Evolutionary conservation across 2,888 invertebrate species (phyloP), one percentile per base, ranked within the genome.

Genomic region (Andrena trimmerana): DNA sequence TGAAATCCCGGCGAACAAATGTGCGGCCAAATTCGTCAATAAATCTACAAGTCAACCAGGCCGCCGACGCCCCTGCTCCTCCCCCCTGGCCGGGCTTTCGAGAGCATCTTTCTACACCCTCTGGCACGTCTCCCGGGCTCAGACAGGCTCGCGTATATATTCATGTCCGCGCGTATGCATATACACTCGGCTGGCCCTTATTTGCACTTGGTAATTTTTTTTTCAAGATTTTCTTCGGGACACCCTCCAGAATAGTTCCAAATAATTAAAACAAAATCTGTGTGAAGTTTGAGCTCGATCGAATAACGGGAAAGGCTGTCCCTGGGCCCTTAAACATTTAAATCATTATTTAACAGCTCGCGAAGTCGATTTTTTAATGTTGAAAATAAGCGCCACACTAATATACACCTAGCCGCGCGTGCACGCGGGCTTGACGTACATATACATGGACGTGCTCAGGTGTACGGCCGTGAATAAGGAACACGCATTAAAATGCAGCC

Each of bases 1-100:
- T 92, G 90, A 92, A 92, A 92, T 92, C 89, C 88, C 74, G 79
- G 80, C 80, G 90, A 92, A 92, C 92, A 92, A 92, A 92, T 91
- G 91, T 89, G 91, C 88, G 85, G 87, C 90, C 89, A 92, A 92
- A 92, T 92, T 92, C 92, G 90, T 92, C 92, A 91, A 92, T 92
- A 92, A 92, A 92, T 92, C 91, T 92, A 89, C 91, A 89, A 91
- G 92, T 91, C 90, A 90, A 90, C 88, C 87, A 86, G 88, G 78
- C 69, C 66, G 78, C 80, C 72, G 62, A 57, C 60, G 69, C 81
- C 69, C 62, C 54, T 50, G 42, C 33, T 60, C 69, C 69, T 66
- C 60, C 77, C 74, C 63, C 59, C 16, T 33, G 31, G 48, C 42
- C 29, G 59, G 24, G 50, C 59, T 62, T 42, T 54, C 71, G 60